A percentile compares a stretch with the other conserved stretches of the same genome.
Conservation (phyloP, 2,888 invertebrate genomes). For the Sycophila texana region DNA sequence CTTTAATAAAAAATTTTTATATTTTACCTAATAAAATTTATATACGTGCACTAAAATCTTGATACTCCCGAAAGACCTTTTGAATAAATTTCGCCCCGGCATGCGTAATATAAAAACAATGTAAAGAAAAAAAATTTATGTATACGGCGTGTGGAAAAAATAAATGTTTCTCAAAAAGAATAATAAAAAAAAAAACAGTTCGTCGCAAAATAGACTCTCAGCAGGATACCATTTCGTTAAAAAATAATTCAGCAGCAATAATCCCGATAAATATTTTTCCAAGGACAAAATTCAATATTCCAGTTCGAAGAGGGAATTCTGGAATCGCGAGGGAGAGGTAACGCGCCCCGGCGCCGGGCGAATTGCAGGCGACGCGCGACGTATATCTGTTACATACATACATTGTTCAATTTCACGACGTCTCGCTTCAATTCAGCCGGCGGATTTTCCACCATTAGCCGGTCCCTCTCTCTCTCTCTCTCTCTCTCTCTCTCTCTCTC, state of each 20-base stretch:
- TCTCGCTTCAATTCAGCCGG: conserved; percentile 73
- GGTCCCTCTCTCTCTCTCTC: conserved; percentile 63
- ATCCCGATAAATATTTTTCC: conserved; percentile 43
- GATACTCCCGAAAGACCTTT: no score
- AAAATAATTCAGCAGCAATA: conserved; percentile 33
- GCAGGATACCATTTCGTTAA: not conserved
- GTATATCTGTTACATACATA: conserved; percentile 71
- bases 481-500: conserved; percentile 63
- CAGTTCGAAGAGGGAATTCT: conserved; percentile 24
- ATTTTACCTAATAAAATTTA: no score
- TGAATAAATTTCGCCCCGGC: no score
- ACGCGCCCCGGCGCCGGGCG: not conserved
- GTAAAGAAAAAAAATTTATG: not conserved
- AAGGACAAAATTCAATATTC: conserved; percentile 51
- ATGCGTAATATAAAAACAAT: not conserved
- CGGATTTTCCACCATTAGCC: conserved; percentile 74
- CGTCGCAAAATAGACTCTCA: not conserved
- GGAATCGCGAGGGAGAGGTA: conserved; percentile 29
- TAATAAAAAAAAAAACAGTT: not conserved
- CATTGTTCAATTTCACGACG: conserved; percentile 74
- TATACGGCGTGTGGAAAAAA: no score
- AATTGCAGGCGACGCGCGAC: not conserved
- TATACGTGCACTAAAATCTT: no score
- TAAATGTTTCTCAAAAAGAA: not conserved
- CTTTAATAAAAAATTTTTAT: no score